These are phyloP conservation scores for Miniopterus natalensis DNA, from an alignment of 2,113 vertebrate species.

Conservation along the genomic window DNA sequence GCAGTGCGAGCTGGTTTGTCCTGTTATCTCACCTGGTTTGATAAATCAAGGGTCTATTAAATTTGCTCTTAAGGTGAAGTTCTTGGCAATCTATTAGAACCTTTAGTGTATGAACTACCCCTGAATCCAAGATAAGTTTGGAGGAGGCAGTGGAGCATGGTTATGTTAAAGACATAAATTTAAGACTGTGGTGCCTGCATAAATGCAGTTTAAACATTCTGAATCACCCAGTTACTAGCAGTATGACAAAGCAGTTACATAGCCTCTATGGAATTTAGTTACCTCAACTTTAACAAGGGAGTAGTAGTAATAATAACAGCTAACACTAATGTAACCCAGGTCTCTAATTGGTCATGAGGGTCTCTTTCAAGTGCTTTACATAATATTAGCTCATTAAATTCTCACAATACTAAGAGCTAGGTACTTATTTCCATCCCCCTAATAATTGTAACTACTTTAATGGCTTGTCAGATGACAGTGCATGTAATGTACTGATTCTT, in stretches of 20 bases:
- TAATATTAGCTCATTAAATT: conserved; percentile 27
- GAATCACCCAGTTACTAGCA: not conserved
- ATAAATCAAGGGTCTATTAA: not conserved
- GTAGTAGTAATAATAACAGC: not conserved
- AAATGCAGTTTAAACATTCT: not conserved
- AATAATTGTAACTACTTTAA: conserved; percentile 15
- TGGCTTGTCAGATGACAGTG: not conserved
- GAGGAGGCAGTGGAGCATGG: not conserved
- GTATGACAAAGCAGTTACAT: not conserved
- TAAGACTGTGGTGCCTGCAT: not conserved
- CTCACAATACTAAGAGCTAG: not conserved
- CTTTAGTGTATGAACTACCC: not conserved
- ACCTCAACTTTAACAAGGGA: conserved; percentile 3
- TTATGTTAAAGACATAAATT: not conserved
- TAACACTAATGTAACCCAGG: not conserved
- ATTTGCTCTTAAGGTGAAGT: conserved; percentile 16
- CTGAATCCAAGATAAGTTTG: not conserved
- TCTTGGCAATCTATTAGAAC: conserved; percentile 27
- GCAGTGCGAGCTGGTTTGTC: not conserved
- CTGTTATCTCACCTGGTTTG: not conserved
- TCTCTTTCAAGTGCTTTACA: conserved; percentile 30
- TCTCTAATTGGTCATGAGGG: not conserved
- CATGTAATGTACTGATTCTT: not conserved
- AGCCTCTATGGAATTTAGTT: not conserved
- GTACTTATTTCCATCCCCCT: not conserved